phyloP scores from a whole-genome alignment of 2,888 invertebrate genomes.

The Ichneumoninae sp. region DNA sequence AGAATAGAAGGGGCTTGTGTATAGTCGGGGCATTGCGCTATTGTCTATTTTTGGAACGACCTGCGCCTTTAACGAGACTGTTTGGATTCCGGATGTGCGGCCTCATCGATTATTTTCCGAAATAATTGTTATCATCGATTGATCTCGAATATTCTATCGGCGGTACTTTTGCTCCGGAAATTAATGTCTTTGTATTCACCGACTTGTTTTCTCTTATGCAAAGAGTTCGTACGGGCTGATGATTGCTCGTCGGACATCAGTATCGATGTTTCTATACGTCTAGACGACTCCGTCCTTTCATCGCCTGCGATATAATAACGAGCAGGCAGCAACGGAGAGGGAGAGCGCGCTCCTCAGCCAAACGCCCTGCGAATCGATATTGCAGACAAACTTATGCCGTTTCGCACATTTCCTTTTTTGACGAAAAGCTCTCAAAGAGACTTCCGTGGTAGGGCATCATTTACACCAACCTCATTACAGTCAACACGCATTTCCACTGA shows the following conservation, averaged over 20 bases:
- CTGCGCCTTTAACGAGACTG: slow-evolving; percentile 31
- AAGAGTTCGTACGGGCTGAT: not conserved
- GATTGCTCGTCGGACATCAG: not conserved
- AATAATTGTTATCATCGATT: not conserved
- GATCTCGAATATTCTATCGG: not conserved
- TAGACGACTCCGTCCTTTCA: slow-evolving; percentile 31
- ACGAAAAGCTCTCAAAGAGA: slow-evolving; percentile 37
- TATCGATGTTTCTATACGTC: slow-evolving; percentile 14
- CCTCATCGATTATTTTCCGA: slow-evolving; percentile 1
- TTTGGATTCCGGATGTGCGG: not conserved
- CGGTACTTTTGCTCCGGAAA: not conserved
- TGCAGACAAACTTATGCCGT: slow-evolving; percentile 57
- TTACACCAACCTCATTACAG: too few species aligned
- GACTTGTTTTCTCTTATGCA: not conserved
- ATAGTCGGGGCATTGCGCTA: slow-evolving; percentile 59
- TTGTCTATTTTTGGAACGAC: slow-evolving; percentile 59
- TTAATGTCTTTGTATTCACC: not conserved
- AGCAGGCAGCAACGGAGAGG: slow-evolving; percentile 28
- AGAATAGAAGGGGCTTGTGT: slow-evolving; percentile 50
- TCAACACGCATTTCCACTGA: too few species aligned
- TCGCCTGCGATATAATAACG: slow-evolving; percentile 18
- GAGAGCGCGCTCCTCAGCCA: slow-evolving; percentile 30
- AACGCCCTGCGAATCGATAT: slow-evolving; percentile 57
- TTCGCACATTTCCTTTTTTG: slow-evolving; percentile 49
- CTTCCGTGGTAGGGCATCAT: not conserved